phyloP scores from a whole-genome alignment of 2,113 vertebrate genomes.

The Ranitomeya variabilis region DNA sequence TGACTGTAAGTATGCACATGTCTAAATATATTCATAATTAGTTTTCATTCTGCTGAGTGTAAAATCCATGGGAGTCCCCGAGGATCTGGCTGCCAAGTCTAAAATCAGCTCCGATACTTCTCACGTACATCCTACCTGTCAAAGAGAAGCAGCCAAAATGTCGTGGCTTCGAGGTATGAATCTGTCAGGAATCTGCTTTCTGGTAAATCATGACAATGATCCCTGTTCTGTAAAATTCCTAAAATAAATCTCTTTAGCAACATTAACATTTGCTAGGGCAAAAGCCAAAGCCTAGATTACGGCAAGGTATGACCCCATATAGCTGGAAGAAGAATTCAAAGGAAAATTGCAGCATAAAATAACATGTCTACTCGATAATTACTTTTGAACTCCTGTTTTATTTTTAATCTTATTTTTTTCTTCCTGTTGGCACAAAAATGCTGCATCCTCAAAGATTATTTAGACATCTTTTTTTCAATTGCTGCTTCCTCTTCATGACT shows the following conservation, averaged over 20 bases:
- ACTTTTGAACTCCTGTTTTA: background rate
- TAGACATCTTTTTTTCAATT: background rate
- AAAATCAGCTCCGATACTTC: constrained; percentile 46
- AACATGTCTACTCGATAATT: background rate
- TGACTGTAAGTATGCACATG: background rate
- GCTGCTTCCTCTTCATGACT: background rate
- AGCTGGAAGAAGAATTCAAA: background rate
- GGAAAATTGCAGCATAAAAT: background rate
- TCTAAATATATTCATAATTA: constrained; percentile 57
- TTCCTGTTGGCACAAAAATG: background rate
- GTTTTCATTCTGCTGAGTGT: constrained; percentile 50
- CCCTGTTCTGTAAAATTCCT: constrained; percentile 9
- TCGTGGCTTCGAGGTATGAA: constrained; percentile 30
- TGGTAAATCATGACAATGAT: constrained; percentile 42
- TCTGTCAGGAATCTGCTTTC: constrained; percentile 39
- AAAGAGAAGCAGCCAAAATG: constrained; percentile 15
- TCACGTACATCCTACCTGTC: constrained; percentile 41
- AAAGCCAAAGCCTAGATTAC: background rate
- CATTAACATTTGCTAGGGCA: background rate
- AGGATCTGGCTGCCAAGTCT: constrained; percentile 47
- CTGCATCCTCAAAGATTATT: background rate
- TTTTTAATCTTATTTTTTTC: background rate
- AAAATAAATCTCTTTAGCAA: constrained; percentile 44
- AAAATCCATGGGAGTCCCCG: constrained; percentile 48
- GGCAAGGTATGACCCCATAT: background rate